A percentile compares a stretch with the other conserved stretches of the same genome.
Conservation (phyloP, 92 coral and sea anemone genomes). For the Epizoanthus illoricatus region DNA sequence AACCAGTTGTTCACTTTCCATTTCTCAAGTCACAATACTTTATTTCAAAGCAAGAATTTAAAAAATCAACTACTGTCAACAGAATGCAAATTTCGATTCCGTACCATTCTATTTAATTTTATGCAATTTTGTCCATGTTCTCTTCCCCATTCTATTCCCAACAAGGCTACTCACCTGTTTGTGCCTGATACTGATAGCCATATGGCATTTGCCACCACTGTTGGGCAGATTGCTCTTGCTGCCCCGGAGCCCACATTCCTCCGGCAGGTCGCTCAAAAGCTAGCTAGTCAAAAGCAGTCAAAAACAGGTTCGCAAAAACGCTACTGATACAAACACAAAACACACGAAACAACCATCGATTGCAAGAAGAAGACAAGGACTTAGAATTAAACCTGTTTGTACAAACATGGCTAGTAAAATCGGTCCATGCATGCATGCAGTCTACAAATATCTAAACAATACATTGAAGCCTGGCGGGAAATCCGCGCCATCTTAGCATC, state of each 20-base stretch:
- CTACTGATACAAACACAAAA: neutral
- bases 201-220: constrained; percentile 99
- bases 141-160: neutral
- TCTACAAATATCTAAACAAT: neutral
- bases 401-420: neutral
- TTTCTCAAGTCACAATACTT: too few relatives aligned
- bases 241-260: constrained; percentile 94
- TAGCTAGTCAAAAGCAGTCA: constrained; percentile 50
- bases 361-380: neutral
- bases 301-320: constrained; percentile 48
- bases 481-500: neutral
- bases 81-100: neutral
- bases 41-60: too few relatives aligned
- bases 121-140: neutral
- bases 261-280: constrained; percentile 42
- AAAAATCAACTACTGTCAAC: too few relatives aligned
- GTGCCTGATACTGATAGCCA: constrained; percentile 82
- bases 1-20: too few relatives aligned
- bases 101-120: neutral
- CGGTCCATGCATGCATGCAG: neutral
- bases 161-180: constrained; percentile 63
- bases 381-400: neutral
- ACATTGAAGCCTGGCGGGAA: neutral
- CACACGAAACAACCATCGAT: constrained; percentile 15
- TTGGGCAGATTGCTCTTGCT: constrained; percentile 72